A percentile compares a stretch with the other conserved stretches of the same genome.
Evolutionary conservation across 1,140 invertebrate species (phyloP).

Genomic region (Xylocopa sonorina): DNA sequence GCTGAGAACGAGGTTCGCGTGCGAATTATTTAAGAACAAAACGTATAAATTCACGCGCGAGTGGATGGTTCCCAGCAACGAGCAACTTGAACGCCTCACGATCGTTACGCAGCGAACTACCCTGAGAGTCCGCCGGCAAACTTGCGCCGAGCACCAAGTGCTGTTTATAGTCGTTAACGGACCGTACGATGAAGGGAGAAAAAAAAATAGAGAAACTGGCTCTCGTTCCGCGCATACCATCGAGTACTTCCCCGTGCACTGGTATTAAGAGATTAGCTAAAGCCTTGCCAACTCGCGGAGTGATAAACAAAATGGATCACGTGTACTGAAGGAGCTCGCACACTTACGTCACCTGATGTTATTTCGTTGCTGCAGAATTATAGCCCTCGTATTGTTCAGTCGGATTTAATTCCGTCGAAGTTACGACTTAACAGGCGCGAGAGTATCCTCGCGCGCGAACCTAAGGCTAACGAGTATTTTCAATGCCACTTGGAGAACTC

Average conservation of each 20-base stretch:
- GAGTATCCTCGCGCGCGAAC: no score
- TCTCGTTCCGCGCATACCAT: neutral
- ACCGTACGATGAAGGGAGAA: no score
- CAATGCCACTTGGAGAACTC: neutral
- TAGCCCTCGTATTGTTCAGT: neutral
- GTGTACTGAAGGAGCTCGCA: neutral
- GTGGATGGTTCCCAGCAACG: neutral
- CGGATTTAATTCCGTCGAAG: neutral
- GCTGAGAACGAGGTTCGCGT: no score
- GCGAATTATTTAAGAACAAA: no score
- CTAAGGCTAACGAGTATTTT: neutral
- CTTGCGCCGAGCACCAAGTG: neutral
- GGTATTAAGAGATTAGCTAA: constrained; percentile 4
- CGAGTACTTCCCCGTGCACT: neutral
- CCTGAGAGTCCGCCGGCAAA: neutral
- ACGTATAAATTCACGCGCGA: no score
- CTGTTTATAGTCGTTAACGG: constrained; percentile 5
- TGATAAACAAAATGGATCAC: constrained; percentile 29
- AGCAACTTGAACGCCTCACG: neutral
- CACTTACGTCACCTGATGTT: no score
- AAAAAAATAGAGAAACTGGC: neutral
- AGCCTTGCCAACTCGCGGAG: neutral
- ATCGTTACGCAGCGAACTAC: constrained; percentile 11
- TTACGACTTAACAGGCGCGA: neutral
- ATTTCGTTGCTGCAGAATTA: neutral